Evolutionary conservation across 2,888 invertebrate species (phyloP), one percentile per base, ranked within the genome.

Genomic region (Hirtodrosophila histrioides): DNA sequence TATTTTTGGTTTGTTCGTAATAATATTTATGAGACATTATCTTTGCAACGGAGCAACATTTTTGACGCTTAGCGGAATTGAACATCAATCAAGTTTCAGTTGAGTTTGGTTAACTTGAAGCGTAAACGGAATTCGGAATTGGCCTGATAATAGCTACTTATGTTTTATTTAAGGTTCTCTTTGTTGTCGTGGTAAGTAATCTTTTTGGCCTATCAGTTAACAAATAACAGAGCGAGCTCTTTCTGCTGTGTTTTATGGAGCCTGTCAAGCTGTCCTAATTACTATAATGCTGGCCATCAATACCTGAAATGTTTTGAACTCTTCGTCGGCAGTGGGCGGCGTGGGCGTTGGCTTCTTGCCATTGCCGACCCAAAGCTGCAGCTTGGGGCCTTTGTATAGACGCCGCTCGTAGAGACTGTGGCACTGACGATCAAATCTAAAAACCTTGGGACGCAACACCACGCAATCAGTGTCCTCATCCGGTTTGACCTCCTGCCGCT

Each of bases 381-480:
- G 72, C 65, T 91, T 91, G 27, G 90, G 86, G 36, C 79, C 76
- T 51, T 76, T 78, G 65, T 91, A 88, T 44, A 86, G 70, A 0
- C 91, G 88, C 4, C 91, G 81, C 65, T 90, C 89, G 57, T 86
- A 89, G 23, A 90, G 68, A 24, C 88, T 85, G 56, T 66, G 72
- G 3, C 66, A 60, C 24, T 65, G 65, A 1, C 77, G 68, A 33
- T 73, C 66, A 41, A 73, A 58, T 31, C 51, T 35, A 40, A 24
- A 57, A 1, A 55, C 50, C 67, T 88, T 86, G 12, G 82, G 75
- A 0, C 89, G 81, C 48, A 87, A 39, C 10, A 75, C 66, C 23
- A 86, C 87, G 9, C 50, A 56, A 10, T 69, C 70, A 11, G 24
- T 39, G 50, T 58, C 55, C 3, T 72, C 74, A 35, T 78, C 77